phyloP scores from a whole-genome alignment of 2,888 invertebrate species.

The Macrophya annulata region DNA sequence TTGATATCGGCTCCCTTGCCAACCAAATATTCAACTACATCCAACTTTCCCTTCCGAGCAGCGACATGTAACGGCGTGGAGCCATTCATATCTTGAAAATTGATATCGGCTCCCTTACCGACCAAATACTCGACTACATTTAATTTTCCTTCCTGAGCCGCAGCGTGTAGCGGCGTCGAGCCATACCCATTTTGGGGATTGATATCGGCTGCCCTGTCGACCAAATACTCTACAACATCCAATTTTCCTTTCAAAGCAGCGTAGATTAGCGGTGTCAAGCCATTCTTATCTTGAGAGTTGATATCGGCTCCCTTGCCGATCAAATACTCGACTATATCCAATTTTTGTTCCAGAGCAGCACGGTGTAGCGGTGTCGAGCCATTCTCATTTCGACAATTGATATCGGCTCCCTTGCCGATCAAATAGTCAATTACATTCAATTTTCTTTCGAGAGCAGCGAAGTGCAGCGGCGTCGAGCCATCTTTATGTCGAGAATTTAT shows the following conservation, averaged over 20 bases:
- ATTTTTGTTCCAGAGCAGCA: too few species aligned
- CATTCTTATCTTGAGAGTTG: not conserved
- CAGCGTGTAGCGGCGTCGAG: not conserved
- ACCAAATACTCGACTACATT: not conserved
- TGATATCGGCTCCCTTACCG: not conserved
- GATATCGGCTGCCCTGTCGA: not conserved
- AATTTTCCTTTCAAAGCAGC: not conserved
- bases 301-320: too few species aligned
- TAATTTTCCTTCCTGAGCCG: not conserved
- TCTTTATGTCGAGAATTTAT: too few species aligned
- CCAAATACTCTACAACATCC: not conserved
- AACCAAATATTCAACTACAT: not conserved
- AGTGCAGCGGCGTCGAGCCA: too few species aligned
- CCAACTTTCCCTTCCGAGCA: not conserved
- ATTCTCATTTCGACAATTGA: too few species aligned
- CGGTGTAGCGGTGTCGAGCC: too few species aligned
- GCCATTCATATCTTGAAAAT: not conserved
- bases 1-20: not conserved
- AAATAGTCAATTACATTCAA: too few species aligned
- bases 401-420: too few species aligned
- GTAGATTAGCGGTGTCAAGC: not conserved
- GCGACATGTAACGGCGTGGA: not conserved
- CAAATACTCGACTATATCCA: too few species aligned
- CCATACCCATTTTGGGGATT: not conserved
- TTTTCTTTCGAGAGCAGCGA: too few species aligned